Base-by-base conservation (phyloP, 2,888 invertebrate species). In the Drosophila niveifrons region DNA sequence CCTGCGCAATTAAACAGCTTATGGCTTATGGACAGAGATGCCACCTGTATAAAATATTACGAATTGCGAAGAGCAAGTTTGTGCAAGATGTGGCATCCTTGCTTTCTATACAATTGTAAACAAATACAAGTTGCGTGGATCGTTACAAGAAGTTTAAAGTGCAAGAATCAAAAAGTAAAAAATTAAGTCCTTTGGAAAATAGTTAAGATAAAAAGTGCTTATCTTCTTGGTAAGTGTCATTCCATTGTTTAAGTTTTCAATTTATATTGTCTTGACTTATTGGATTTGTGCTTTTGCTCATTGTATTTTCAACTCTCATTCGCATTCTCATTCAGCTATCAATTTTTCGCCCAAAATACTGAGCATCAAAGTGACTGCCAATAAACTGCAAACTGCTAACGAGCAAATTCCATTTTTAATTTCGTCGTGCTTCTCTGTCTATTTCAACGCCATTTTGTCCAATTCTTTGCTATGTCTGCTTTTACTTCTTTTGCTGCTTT, bases 391-490 rank as follows among this genome's bases (percentile, higher is more conserved):
- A 57, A 67, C 62, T 72, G 58, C 88, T 84, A 84, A 88, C 88
- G 88, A 89, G 85, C 88, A 70, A 82, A 85, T 89, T 89, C 58
- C 72, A 86, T 86, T 85, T 85, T 88, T 88, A 89, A 88, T 82
- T 88, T 89, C 74, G 55, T 61, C 52, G 34, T 63, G 28, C 62
- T 59, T 65, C 56, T 64, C 57, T 72, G 62, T 79, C 78, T 75
- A 36, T 78, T 69, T 66, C 71, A 66, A 61, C 36, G 52, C 46
- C 64, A 66, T 72, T 81, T 75, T 78, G 79, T 69, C 23, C 62
- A 59, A 29, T 62, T 67, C 55, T 59, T 46, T 51, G 43, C 6
- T 39, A 34, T 44, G 28, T 23, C 23, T 23, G 23, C 23, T 23
- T 23, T 23, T 23, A 23, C 18, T 48, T n/a, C 23, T 41, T 15